Evolutionary conservation across 2,113 vertebrate genomes (phyloP), one percentile per base, ranked within the genome.

Genomic region (Excalfactoria chinensis): DNA sequence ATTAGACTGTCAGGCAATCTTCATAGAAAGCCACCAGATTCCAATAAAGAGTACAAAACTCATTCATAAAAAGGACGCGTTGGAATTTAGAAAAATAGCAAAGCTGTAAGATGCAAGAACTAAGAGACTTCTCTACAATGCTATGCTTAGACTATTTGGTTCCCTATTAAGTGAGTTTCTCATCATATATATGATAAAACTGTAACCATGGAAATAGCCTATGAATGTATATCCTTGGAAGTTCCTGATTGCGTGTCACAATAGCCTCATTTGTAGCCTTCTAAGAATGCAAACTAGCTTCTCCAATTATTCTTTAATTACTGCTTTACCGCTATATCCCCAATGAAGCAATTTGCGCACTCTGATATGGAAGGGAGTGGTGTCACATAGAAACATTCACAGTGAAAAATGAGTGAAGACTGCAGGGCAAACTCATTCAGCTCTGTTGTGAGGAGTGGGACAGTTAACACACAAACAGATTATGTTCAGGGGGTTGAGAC

Each of bases 241-340:
- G 34, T 69, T 85, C 75, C 91, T 72, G 53, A 86, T 66, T 92
- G 64, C 68, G 58, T 18, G 12, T 83, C 35, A 58, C 5, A 77
- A 40, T 74, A 82, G 14, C 60, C 95, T 95, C 70, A 80, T 88
- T 73, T 93, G 23, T 86, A 90, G 82, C 85, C 15, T 63, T 93
- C 96, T 92, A 94, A 96, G 93, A 91, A 70, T 53, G 73, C 75
- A 93, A 96, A 84, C 93, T 60, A 95, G 90, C 62, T 87, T 91
- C 69, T 49, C 82, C 77, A 85, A 78, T 95, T 94, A 86, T 95
- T 89, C 51, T 95, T 95, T 93, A 97, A 96, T 95, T 94, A 64
- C 32, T 80, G 96, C 88, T 94, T 62, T 92, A 81, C 67, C 93
- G 35, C 68, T 63, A 28, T 32, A 10, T 86, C 73, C 86, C 96